Conservation (phyloP, 2,113 vertebrate species). For the Ceyx margarethae region DNA sequence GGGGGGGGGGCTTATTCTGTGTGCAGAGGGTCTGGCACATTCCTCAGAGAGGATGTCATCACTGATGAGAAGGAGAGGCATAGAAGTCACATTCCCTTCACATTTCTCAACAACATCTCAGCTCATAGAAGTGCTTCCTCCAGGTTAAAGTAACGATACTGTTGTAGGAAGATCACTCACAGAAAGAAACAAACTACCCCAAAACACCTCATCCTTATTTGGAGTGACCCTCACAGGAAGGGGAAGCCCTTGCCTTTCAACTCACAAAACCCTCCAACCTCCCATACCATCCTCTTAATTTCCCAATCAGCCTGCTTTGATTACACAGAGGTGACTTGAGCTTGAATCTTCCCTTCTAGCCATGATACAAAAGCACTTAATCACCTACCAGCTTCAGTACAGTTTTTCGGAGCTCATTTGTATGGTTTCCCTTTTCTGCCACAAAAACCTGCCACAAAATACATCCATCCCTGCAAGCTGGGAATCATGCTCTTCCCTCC, state of each 20-base stretch:
- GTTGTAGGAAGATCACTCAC: neutral
- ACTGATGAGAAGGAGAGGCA: neutral
- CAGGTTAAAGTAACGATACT: neutral
- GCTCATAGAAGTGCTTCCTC: neutral
- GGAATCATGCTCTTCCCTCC: neutral
- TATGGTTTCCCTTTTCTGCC: neutral
- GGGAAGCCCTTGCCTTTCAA: neutral
- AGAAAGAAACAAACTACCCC: neutral
- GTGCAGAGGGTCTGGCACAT: neutral
- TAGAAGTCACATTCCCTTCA: neutral
- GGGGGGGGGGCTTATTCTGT: neutral
- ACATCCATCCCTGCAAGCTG: neutral
- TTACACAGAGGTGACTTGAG: fast-evolving
- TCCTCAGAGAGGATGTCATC: neutral
- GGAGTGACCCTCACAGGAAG: neutral
- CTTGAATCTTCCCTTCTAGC: neutral
- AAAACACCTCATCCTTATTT: neutral
- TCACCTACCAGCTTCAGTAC: neutral
- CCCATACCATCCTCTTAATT: neutral
- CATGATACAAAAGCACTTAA: fast-evolving
- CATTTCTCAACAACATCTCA: neutral
- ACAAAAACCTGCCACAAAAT: neutral
- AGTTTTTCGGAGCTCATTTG: neutral
- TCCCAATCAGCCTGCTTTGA: neutral
- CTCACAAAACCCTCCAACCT: neutral